Evolutionary conservation across 2,888 invertebrate genomes (phyloP), one percentile per base, ranked within the genome.

Genomic region (Meiosimyza platycephala): DNA sequence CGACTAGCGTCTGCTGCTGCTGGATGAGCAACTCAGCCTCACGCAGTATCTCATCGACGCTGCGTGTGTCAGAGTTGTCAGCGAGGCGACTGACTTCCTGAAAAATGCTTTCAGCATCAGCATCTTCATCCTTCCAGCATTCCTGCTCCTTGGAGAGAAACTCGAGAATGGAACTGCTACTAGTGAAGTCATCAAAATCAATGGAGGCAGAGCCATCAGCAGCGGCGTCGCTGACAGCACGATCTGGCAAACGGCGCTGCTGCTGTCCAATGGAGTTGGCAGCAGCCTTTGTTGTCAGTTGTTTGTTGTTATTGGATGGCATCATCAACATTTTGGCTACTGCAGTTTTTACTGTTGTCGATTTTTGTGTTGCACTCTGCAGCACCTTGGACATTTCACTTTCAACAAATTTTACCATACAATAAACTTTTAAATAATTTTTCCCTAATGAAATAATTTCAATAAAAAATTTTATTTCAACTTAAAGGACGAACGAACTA

Each of bases 41-140:
- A 75, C 88, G 88, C 78, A 91, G 86, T 57, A 91, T 88, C 74
- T 91, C 91, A 75, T 91, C 91, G 7, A 91, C 88, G 81, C 89
- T 89, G 57, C 89, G 88, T 73, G 89, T 88, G 50, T 88, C 88
- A 1, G 82, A 82, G 73, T 85, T 86, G 75, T 85, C 88, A 51
- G 90, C 88, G 60, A 91, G 83, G 76, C 91, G 90, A 77, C 90
- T 91, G 4, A 93, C 92, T 86, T 93, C 92, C 80, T 89, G 91
- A 78, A 93, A 91, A 83, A 93, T 92, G 85, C 90, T 90, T 78
- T 90, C 92, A 11, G 92, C 90, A 85, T 92, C 92, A 66, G 90
- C 89, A 52, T 85, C 83, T 48, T 75, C 78, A 33, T 78, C 83
- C 28, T 59, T 74, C 66, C 75, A 79, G 77, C 88, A 87, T 76